Base-by-base conservation (phyloP, 2,113 vertebrate species). In the Pholis gunnellus region DNA sequence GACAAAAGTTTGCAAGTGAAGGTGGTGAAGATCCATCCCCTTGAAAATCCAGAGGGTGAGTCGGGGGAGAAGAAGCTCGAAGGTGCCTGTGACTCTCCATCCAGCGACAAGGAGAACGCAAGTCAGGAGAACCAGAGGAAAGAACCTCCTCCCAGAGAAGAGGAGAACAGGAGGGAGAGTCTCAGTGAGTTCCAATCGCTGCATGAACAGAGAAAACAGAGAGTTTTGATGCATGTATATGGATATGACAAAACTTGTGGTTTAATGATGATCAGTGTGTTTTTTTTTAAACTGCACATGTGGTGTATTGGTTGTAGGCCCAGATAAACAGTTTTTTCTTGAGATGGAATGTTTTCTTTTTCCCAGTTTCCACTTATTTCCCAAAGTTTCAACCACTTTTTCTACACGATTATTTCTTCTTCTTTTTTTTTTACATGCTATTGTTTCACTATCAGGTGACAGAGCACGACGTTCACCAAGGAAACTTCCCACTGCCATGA, bases 81-180 rank as follows among this genome's bases (percentile, higher is more conserved):
- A 0, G 97, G 96, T 10, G 94, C 97, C 11, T 99, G 98, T 38
- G 97, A 99, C 89, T 99, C 98, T 69, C 98, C 98, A 0, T 99
- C 98, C 76, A 99, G 98, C 66, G 98, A 99, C 93, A 99, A 99
- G 88, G 98, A 99, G 84, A 99, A 99, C 10, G 95, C 97, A 68
- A 96, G 95, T 86, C 97, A 98, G 76, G 97, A 99, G 87, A 97
- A 95, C 92, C 97, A 95, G 85, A 95, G 95, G 87, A 97, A 98
- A 84, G 97, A 99, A 82, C 81, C 90, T 25, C 9, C 86, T 11
- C 74, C 92, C 36, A 94, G 97, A 83, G 97, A 98, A 71, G 97
- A 97, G 68, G 98, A 98, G 78, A 97, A 71, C 92, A 95, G 96
- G 81, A 96, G 96, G 85, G 97, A 97, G 22, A 97, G 94, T 73